Evolutionary conservation across 2,113 vertebrate genomes (phyloP).

Genomic region (Semnornis frantzii): DNA sequence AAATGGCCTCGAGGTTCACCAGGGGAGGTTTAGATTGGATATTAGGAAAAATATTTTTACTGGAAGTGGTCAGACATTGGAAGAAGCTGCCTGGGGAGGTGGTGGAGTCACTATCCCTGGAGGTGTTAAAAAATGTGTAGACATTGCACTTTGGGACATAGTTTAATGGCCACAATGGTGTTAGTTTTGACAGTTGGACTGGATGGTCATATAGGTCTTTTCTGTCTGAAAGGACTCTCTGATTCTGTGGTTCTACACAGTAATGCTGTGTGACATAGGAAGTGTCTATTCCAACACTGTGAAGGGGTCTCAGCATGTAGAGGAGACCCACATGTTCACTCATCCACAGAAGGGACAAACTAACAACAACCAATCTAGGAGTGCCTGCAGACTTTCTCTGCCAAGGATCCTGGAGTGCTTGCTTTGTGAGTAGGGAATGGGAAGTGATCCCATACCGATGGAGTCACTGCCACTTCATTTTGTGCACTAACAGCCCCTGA

Average conservation of each 20-base stretch:
- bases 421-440: background rate
- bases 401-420: background rate
- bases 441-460: background rate
- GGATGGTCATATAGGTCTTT: no score
- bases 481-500: background rate
- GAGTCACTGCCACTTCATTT: background rate
- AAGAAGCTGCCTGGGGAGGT: no score
- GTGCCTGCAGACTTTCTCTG: background rate
- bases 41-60: no score
- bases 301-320: background rate
- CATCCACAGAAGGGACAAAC: background rate
- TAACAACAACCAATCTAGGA: background rate
- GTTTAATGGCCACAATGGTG: no score
- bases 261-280: rapidly evolving
- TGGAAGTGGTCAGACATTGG: no score
- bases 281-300: background rate
- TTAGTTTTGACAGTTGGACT: no score
- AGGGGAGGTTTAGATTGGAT: no score
- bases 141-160: no score
- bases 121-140: no score
- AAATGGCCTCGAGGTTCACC: no score
- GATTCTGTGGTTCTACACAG: background rate
- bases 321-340: background rate
- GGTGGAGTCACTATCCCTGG: no score
- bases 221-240: no score